These are phyloP conservation scores for Anthopleura xanthogrammica DNA, from an alignment of 92 coral and sea anemone genomes.

Conservation along the genomic window DNA sequence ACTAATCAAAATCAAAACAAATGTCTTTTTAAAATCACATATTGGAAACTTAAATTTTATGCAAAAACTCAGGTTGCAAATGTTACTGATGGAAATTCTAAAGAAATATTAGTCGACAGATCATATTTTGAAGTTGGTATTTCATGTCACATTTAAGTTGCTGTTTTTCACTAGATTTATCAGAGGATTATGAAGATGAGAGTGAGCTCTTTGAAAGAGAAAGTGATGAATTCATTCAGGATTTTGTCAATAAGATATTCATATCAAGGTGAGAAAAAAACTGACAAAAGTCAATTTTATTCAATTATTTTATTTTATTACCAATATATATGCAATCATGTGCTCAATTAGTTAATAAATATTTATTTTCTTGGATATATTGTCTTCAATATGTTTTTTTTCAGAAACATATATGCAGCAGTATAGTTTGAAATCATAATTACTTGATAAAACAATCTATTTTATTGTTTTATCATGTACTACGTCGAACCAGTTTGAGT, in stretches of 20 bases:
- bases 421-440: too few species aligned
- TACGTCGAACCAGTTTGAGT: too few species aligned
- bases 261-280: constrained; percentile 53
- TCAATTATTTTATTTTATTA: not conserved
- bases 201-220: constrained; percentile 78
- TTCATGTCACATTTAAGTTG: constrained; percentile 9
- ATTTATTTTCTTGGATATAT: too few species aligned
- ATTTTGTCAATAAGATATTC: constrained; percentile 83
- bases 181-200: constrained; percentile 66
- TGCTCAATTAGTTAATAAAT: too few species aligned
- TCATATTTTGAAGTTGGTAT: not conserved
- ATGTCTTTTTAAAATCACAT: constrained; percentile 1
- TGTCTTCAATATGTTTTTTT: too few species aligned
- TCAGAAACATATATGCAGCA: too few species aligned
- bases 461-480: too few species aligned
- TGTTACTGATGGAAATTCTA: not conserved
- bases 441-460: too few species aligned
- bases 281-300: not conserved
- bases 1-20: not conserved
- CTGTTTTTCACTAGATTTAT: constrained; percentile 29
- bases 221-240: constrained; percentile 77
- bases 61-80: not conserved
- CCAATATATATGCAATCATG: not conserved
- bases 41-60: not conserved
- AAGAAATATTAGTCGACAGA: not conserved